Percentiles rank a stretch among this genome's conserved stretches.
These are phyloP conservation scores for Chauna torquata DNA, from an alignment of 2,113 vertebrate genomes.

Conservation along the genomic window DNA sequence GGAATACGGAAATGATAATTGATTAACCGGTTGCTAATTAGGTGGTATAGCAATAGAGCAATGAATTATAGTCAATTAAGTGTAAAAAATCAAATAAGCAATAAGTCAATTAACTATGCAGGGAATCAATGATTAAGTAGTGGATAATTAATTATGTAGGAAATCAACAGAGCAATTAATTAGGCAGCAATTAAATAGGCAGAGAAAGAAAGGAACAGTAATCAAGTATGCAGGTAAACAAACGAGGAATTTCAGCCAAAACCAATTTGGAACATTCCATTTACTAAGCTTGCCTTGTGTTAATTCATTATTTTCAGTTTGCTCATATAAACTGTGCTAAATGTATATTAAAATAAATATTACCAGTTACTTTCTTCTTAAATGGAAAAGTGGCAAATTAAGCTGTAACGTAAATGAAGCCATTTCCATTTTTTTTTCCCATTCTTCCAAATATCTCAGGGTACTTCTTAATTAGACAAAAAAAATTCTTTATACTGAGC, in stretches of 20 bases:
- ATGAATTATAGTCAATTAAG: constrained; percentile 59
- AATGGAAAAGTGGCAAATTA: not conserved
- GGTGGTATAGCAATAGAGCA: constrained; percentile 9
- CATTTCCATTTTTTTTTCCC: not conserved
- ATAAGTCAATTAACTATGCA: constrained; percentile 56
- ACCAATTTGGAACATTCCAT: not conserved
- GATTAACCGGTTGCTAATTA: constrained; percentile 56
- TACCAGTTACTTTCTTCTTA: not conserved
- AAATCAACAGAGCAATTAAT: constrained; percentile 69
- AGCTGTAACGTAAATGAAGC: accelerated
- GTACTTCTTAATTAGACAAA: not conserved
- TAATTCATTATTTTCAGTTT: not conserved
- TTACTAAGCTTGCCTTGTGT: not conserved
- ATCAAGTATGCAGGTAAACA: constrained; percentile 55
- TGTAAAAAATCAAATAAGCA: constrained; percentile 63
- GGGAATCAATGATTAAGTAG: constrained; percentile 55
- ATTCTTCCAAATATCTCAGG: not conserved
- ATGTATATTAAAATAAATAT: not conserved
- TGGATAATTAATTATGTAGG: constrained; percentile 58
- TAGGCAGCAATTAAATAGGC: constrained; percentile 57
- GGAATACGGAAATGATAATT: constrained; percentile 20
- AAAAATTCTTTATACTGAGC: not conserved
- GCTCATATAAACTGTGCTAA: not conserved
- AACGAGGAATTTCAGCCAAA: constrained; percentile 38
- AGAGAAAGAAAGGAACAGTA: constrained; percentile 48